phyloP scores from a whole-genome alignment of 2,797 vertebrate genomes.

The Urocyon cinereoargenteus region DNA sequence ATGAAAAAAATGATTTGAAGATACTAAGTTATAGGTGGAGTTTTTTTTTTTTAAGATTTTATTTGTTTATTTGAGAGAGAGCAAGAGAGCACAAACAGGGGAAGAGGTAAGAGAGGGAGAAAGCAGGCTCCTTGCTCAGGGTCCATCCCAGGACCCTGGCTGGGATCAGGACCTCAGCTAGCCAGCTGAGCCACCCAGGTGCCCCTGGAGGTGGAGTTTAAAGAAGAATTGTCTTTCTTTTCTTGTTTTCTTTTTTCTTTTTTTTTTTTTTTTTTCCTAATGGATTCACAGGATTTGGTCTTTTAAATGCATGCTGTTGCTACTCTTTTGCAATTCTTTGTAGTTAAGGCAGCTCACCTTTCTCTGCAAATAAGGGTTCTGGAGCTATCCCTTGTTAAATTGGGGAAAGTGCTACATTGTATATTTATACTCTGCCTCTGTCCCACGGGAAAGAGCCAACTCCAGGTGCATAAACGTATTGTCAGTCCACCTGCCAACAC shows the following conservation, averaged over 20 bases:
- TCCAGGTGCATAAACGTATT: background rate
- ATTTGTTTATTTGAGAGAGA: too few relatives aligned
- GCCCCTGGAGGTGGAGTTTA: background rate
- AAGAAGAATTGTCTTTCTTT: background rate
- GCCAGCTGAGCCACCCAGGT: too few relatives aligned
- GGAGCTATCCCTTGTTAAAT: background rate
- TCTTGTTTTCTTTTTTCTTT: background rate
- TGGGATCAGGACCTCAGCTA: too few relatives aligned
- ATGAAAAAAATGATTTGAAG: background rate
- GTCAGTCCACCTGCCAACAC: background rate
- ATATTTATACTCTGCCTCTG: background rate
- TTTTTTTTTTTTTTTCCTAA: background rate
- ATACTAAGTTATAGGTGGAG: background rate
- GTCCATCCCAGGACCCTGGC: too few relatives aligned
- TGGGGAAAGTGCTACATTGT: fast-evolving
- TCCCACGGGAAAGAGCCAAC: background rate
- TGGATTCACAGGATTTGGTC: background rate
- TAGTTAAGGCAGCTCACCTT: background rate
- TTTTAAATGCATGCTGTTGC: background rate
- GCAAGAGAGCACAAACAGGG: too few relatives aligned
- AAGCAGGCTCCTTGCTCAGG: too few relatives aligned
- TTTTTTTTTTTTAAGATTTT: too few relatives aligned
- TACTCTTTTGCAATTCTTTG: background rate
- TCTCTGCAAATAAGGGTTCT: background rate
- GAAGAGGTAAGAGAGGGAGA: too few relatives aligned